phyloP scores from a whole-genome alignment of 2,113 vertebrate species.

The Tachysurus fulvidraco region DNA sequence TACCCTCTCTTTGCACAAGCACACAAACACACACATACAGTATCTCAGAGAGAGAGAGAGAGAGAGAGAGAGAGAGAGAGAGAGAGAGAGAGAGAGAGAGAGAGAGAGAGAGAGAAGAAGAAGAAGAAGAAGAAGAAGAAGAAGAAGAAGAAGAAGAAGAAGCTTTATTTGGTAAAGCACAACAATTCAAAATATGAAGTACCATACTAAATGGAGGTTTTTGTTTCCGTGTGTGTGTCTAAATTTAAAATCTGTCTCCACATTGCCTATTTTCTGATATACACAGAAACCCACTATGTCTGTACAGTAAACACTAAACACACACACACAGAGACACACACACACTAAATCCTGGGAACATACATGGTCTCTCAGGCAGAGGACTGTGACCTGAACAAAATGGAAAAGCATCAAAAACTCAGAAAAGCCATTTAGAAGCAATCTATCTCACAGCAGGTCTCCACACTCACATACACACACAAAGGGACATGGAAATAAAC shows the following conservation, averaged over 20 bases:
- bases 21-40: neutral
- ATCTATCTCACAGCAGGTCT: constrained; percentile 40
- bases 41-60: too few relatives aligned
- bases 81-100: too few relatives aligned
- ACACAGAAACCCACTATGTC: neutral
- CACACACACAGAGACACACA: constrained; percentile 10
- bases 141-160: too few relatives aligned
- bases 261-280: neutral
- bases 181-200: neutral
- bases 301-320: neutral
- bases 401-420: constrained; percentile 38
- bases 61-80: too few relatives aligned
- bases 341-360: constrained; percentile 15
- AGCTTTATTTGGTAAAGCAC: neutral
- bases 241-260: neutral
- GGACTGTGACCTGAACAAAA: constrained; percentile 30
- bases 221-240: neutral
- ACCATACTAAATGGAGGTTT: neutral
- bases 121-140: too few relatives aligned
- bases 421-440: constrained; percentile 48
- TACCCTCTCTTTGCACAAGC: neutral
- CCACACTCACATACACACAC: neutral
- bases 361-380: constrained; percentile 33
- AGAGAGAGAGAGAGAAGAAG: too few relatives aligned
- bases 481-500: constrained; percentile 33